phyloP scores from a whole-genome alignment of 1,140 invertebrate genomes.

The Armadillidium nasatum region DNA sequence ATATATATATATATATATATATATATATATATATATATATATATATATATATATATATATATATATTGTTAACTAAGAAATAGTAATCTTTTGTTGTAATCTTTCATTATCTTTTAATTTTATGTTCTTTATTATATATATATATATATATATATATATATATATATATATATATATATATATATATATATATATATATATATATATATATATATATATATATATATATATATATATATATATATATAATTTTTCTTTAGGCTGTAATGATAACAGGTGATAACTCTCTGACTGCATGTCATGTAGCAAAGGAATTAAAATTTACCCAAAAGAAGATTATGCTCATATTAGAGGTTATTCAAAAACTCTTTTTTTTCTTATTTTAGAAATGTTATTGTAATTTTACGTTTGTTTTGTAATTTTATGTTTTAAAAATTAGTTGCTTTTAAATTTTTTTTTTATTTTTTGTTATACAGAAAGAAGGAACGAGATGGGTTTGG shows the following conservation, averaged over 20 bases:
- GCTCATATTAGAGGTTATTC: constrained; percentile 60
- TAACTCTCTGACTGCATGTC: constrained; percentile 96
- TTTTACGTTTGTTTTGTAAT: neutral
- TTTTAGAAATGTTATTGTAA: neutral
- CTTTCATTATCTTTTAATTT: too few relatives aligned
- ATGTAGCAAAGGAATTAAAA: constrained; percentile 89
- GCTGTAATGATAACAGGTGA: constrained; percentile 99
- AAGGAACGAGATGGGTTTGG: constrained; percentile 22
- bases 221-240: constrained; percentile 23
- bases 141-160: too few relatives aligned
- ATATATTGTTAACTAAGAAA: too few relatives aligned
- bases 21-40: constrained; percentile 18
- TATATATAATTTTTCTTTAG: constrained; percentile 50
- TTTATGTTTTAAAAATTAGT: neutral
- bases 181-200: constrained; percentile 14
- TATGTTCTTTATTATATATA: too few relatives aligned
- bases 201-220: constrained; percentile 14
- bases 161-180: neutral
- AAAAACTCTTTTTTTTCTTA: constrained; percentile 25
- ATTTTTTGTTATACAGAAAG: neutral
- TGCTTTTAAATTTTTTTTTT: neutral
- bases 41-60: constrained; percentile 23
- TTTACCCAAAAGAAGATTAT: constrained; percentile 72
- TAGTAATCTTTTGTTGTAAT: too few relatives aligned
- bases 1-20: constrained; percentile 7